Evolutionary conservation across 92 coral and sea anemone genomes (phyloP), one percentile per base, ranked within the genome.

Genomic region (Phymanthus crucifer): DNA sequence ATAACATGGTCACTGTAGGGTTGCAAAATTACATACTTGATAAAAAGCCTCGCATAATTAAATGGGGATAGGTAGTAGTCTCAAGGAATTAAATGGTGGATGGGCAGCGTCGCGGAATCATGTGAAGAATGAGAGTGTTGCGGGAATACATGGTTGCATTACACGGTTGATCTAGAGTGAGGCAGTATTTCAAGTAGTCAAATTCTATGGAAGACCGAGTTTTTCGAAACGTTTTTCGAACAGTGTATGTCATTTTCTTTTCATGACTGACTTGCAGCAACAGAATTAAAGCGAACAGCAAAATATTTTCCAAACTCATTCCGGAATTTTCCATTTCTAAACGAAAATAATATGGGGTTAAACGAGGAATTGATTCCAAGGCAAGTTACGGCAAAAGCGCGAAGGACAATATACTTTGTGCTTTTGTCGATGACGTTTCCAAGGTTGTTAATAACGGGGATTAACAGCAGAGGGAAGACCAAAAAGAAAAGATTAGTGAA

Each of bases 401-500:
- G 36, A 36, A 57, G 12, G 48, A 45, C 47, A 74, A 74, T 46
- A 26, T 23, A 21, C 16, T 19, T 65, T 5, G 12, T 3, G 17
- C 6, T 3, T 19, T 65, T 65, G 24, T 6, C 4, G 14, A 50
- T 11, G 57, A 48, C 0, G 18, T 50, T 4, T 50, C 57, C 23
- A 2, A 50, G 57, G 18, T 14, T 50, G 57, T 13, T 50, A 6
- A 50, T n/a, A 6, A 50, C 24, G 19, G 57, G 57, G 57, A 13
- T 50, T 21, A 50, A 50, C 19, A 74, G 11, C 35, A 77, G 7
- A 0, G 90, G 90, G 31, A 76, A 19, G 0, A 83, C 75, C 32
- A 74, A 76, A 58, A 81, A 86, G 24, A 86, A 6, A 68, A 70
- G 17, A 75, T 86, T 86, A 17, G 90, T 74, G 50, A 82, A 43